Percentiles rank a stretch among this genome's conserved stretches.
Conservation (phyloP, 2,797 vertebrate species). For the Falco concolor region DNA sequence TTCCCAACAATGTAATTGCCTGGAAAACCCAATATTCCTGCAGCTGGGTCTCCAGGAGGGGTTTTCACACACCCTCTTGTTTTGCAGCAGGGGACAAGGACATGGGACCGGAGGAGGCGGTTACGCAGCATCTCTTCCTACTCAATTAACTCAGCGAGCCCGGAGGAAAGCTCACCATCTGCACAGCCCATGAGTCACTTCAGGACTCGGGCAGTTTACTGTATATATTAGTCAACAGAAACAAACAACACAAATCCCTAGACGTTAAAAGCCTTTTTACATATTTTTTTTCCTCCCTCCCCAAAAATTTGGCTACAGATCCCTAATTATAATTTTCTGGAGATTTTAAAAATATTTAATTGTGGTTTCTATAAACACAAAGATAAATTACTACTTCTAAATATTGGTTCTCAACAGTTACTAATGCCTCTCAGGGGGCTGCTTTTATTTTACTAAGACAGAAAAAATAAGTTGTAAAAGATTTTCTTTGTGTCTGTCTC, state of each 20-base stretch:
- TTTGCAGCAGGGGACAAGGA: conserved; percentile 18
- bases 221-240: conserved; percentile 35
- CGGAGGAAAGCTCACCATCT: conserved; percentile 48
- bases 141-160: conserved; percentile 10
- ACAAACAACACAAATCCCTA: conserved; percentile 45
- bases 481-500: not conserved
- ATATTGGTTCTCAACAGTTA: conserved; percentile 13
- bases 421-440: conserved; percentile 23
- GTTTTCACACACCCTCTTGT: conserved; percentile 53
- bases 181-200: conserved; percentile 57
- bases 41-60: conserved; percentile 50
- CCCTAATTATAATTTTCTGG: not conserved
- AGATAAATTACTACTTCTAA: conserved; percentile 25
- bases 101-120: not conserved
- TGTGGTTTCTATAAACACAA: conserved; percentile 24
- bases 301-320: not conserved
- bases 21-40: conserved; percentile 18
- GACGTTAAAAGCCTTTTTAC: not conserved
- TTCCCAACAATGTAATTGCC: conserved; percentile 33
- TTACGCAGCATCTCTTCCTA: conserved; percentile 11
- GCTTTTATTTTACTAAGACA: conserved; percentile 19
- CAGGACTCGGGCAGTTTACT: conserved; percentile 21
- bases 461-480: not conserved
- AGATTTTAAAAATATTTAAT: not conserved
- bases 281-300: not conserved